A percentile compares a stretch with the other conserved stretches of the same genome.
Conservation (phyloP, 1,140 invertebrate genomes). For the Proales similis region DNA sequence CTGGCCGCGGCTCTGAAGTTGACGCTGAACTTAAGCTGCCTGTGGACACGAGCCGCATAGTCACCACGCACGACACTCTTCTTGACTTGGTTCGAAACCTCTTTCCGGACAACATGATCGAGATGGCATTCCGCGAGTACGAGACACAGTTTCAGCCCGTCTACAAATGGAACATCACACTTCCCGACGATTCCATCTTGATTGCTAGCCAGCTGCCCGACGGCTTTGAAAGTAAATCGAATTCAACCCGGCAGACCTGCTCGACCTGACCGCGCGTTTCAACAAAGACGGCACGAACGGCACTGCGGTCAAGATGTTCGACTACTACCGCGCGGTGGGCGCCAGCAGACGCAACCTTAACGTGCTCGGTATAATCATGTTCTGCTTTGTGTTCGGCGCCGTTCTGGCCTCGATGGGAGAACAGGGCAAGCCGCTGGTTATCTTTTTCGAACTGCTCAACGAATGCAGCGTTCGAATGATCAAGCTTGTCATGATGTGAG, state of each 20-base stretch:
- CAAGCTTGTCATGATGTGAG: constrained; percentile 41
- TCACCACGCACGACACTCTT: constrained; percentile 40
- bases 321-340: constrained; percentile 1
- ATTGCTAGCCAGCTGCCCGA: constrained; percentile 15
- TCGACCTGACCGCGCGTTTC: not conserved
- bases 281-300: not conserved
- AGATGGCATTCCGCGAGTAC: constrained; percentile 39
- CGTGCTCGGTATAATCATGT: constrained; percentile 42
- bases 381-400: constrained; percentile 42
- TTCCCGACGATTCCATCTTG: constrained; percentile 33
- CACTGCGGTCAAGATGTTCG: constrained; percentile 2
- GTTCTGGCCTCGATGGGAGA: constrained; percentile 41
- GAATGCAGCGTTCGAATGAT: constrained; percentile 41
- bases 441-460: constrained; percentile 42
- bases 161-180: constrained; percentile 31
- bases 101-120: constrained; percentile 41
- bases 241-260: not conserved
- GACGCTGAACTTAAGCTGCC: not conserved
- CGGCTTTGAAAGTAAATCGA: not conserved
- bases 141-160: constrained; percentile 4
- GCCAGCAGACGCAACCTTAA: constrained; percentile 40
- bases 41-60: constrained; percentile 38
- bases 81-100: constrained; percentile 41
- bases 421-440: constrained; percentile 39
- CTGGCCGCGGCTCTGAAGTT: not conserved